Base-by-base conservation (phyloP, 2,797 vertebrate species). In the Anguilla marmorata region DNA sequence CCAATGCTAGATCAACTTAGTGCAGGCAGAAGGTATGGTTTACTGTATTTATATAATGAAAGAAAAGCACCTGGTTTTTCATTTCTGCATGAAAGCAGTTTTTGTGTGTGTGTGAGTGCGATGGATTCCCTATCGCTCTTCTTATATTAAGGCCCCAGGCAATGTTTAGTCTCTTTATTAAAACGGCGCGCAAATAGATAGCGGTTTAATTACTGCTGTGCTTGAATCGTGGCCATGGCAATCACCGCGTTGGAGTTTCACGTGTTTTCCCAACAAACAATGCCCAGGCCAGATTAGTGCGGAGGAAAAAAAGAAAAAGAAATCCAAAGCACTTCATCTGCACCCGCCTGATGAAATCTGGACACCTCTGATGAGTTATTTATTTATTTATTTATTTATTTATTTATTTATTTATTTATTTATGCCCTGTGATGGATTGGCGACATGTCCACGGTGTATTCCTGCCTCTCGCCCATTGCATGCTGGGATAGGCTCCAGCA, bases 81-180 rank as follows among this genome's bases (percentile, higher is more conserved):
- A 84, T 87, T 80, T 50, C 27, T 2, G 89, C 91, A 92, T 88
- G 89, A 93, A 92, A 90, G 86, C 80, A 86, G 84, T 89, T 88
- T 91, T 92, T 79, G 91, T 89, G 41, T 45, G 37, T 89, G 86
- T 88, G 86, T 90, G 91, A 87, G 89, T 91, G 89, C 92, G 93
- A 94, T 94, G 90, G 90, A 91, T 92, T 94, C 92, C 93, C 94
- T 92, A 92, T 90, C 89, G 89, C 91, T 91, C 91, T 90, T 89
- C 92, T 94, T 92, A 93, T 89, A 93, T 92, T 91, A 58, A 89
- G 85, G 92, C 95, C 93, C 3, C 69, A 89, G 94, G 94, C 93
- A 66, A 91, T 92, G 92, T 93, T 93, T 93, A 94, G 94, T 92
- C 91, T 92, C 95, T 95, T 94, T 94, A 95, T 95, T 95, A 93